Evolutionary conservation across 2,888 invertebrate species (phyloP), one percentile per base, ranked within the genome.

Genomic region (Miltochrista miniata): DNA sequence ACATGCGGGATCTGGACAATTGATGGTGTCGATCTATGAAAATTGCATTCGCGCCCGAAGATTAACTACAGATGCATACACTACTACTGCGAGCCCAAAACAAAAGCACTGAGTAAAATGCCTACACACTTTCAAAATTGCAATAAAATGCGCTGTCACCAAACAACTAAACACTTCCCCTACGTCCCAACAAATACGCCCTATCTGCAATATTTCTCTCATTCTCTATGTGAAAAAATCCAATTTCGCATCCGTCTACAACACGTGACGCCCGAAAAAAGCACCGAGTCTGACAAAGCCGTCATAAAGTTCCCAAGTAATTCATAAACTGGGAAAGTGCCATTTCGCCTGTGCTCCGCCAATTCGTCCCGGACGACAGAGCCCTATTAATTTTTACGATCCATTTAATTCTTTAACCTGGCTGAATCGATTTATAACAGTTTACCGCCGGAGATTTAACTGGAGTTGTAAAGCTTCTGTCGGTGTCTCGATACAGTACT

Each of bases 371-470:
- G 76, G 48, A 48, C 77, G 80, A 81, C 81, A 81, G 79, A 79
- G 75, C 73, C 80, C 89, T 87, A 89, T 90, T 89, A 88, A 87
- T 89, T 89, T 88, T 90, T 88, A 90, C 87, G 85, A 82, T 66
- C 86, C 87, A 90, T 90, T 90, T 87, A 87, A 84, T 87, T 87
- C 87, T 84, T 87, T 83, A 88, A 88, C 86, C 83, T 87, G 85
- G 80, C 77, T 80, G 86, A 87, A 87, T 89, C 87, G 84, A 90
- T 90, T 87, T 89, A 86, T 86, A 84, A 83, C 85, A 82, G 79
- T 86, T 86, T 84, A 87, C 81, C 75, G 81, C 60, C 71, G 68
- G 76, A 78, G 79, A 84, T 87, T 88, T 83, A 85, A 83, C 77
- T 76, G 68, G 63, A 65, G 77, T 70, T 81, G 78, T 86, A 84